Evolutionary conservation across 2,888 invertebrate species (phyloP).

Genomic region (Tryphoninae sp.): DNA sequence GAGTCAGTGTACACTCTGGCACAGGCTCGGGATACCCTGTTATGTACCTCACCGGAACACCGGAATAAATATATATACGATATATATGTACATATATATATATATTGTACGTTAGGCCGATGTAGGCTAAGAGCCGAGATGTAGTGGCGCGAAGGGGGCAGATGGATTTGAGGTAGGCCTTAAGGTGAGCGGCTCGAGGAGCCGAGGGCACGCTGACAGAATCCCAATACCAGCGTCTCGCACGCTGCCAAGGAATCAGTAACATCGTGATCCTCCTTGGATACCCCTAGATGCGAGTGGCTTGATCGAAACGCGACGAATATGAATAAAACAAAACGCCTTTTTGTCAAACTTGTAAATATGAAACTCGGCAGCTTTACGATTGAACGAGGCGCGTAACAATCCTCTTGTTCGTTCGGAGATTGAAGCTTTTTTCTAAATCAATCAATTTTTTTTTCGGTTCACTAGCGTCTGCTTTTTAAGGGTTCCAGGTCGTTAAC

Average conservation of each 20-base stretch:
- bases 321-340: too few species aligned
- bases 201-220: conserved; percentile 51
- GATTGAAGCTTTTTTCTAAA: too few species aligned
- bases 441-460: too few species aligned
- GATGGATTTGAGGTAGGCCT: conserved; percentile 56
- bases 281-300: conserved; percentile 48
- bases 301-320: conserved; percentile 15
- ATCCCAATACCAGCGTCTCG: conserved; percentile 52
- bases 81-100: conserved; percentile 7
- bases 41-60: not conserved
- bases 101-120: conserved; percentile 26
- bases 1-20: conserved; percentile 43
- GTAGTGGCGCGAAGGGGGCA: conserved; percentile 34
- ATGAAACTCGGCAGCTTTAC: too few species aligned
- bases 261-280: conserved; percentile 33
- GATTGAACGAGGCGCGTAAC: too few species aligned
- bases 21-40: conserved; percentile 19
- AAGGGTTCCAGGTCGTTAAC: not conserved
- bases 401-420: too few species aligned
- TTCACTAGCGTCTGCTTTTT: not conserved
- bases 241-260: conserved; percentile 32
- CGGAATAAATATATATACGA: conserved; percentile 4
- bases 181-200: conserved; percentile 56
- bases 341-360: too few species aligned
- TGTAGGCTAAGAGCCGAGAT: conserved; percentile 22